Evolutionary conservation across 1,140 invertebrate genomes (phyloP).

Genomic region (Neelides sp.): DNA sequence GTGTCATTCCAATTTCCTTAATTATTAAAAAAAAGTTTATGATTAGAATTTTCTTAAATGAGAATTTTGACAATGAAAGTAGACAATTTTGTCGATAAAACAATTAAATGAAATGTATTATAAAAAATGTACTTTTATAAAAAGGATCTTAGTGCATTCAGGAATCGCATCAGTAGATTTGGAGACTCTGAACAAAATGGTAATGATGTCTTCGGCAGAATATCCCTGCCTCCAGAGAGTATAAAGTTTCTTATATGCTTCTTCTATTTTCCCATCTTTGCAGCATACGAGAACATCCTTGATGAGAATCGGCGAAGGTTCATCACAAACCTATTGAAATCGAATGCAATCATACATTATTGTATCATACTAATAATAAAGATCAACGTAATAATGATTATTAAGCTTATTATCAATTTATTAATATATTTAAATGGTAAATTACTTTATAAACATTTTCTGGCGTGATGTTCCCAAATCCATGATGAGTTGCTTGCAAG

Average conservation of each 20-base stretch:
- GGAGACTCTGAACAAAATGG: constrained; percentile 83
- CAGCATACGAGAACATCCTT: constrained; percentile 85
- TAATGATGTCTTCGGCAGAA: constrained; percentile 89
- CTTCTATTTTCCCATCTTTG: constrained; percentile 63
- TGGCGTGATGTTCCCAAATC: constrained; percentile 79
- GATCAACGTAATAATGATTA: not conserved
- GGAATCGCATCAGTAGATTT: constrained; percentile 71
- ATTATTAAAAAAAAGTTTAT: constrained; percentile 34
- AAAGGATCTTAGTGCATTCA: constrained; percentile 71
- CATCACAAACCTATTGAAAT: constrained; percentile 75
- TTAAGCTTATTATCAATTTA: not conserved
- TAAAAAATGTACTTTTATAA: constrained; percentile 54
- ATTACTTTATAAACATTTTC: constrained; percentile 92
- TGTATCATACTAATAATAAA: not conserved
- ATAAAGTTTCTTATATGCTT: constrained; percentile 73
- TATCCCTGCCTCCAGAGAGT: constrained; percentile 88
- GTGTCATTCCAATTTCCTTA: constrained; percentile 82
- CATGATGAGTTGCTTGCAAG: constrained; percentile 90
- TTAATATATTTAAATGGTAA: constrained; percentile 6
- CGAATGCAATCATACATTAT: not conserved
- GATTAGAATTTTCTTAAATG: constrained; percentile 5
- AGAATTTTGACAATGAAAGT: constrained; percentile 8
- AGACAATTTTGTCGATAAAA: constrained; percentile 11
- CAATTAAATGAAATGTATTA: constrained; percentile 12
- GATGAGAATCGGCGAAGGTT: constrained; percentile 89